Conservation (phyloP, 53 echinoderm and acorn worm genomes). For the Actinopyga echinites region DNA sequence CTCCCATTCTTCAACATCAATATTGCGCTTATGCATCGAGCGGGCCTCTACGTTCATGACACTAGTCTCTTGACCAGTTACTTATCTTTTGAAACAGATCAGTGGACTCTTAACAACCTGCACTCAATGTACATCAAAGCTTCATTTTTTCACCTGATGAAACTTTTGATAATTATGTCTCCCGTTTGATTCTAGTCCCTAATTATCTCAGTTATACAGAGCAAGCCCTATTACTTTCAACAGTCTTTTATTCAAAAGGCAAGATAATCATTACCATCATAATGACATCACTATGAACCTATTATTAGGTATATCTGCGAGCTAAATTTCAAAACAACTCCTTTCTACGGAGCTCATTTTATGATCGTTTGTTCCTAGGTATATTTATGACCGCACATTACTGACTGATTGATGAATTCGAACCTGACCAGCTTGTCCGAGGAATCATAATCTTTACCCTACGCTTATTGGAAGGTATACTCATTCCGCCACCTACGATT, state of each 20-base stretch:
- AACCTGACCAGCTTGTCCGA: background rate
- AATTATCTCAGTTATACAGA: no score
- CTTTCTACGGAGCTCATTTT: background rate
- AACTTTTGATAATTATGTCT: no score
- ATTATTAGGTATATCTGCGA: conserved; percentile 7
- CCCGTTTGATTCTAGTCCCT: no score
- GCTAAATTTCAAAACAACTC: background rate
- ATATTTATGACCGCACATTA: background rate
- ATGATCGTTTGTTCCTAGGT: background rate
- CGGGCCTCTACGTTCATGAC: no score
- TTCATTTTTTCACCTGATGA: no score
- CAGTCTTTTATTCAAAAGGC: background rate
- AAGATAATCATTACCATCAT: conserved; percentile 17
- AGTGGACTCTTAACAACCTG: no score
- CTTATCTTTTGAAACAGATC: no score
- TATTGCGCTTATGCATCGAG: no score
- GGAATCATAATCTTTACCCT: background rate
- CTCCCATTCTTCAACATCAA: no score
- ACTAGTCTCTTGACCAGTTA: no score
- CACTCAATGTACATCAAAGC: no score
- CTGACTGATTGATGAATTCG: conserved; percentile 1
- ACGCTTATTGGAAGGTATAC: background rate
- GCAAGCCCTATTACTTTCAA: no score
- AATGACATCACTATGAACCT: background rate
- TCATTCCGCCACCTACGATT: background rate